Evolutionary conservation across 1,140 invertebrate species (phyloP), one percentile per base, ranked within the genome.

Genomic region (Carposina sasakii): DNA sequence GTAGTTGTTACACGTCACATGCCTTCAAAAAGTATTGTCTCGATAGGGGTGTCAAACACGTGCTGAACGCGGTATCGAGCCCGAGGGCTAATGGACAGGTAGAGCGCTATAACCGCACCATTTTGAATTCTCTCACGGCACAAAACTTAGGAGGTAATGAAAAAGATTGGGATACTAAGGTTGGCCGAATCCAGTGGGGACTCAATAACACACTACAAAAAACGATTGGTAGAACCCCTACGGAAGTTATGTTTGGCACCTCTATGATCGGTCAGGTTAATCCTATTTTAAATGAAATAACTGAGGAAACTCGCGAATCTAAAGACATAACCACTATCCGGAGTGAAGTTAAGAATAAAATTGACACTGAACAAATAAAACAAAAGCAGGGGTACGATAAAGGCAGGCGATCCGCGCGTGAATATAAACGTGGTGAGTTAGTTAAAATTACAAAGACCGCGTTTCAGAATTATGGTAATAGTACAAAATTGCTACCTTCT

Each of bases 401-500:
- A 24, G 39, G 22, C n/a, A 4, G 39, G 17, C n/a, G 16, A 24
- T 22, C 39, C 2, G 39, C 39, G 4, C 39, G 17, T 13, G 13
- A 9, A 2, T 41, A 41, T 41, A 26, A 22, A 4, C 6, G 24
- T 8, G 39, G 39, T n/a, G 39, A 41, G 3, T 16, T 41, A 3
- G 39, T 41, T n/a, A 41, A 41, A 41, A 41, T 41, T n/a, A 41
- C 39, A 3, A 41, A 41, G 39, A 41, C 36, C 5, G n/a, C n/a
- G n/a, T n/a, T n/a, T n/a, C n/a, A n/a, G n/a, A n/a, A n/a, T n/a
- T n/a, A n/a, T n/a, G n/a, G 13, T 8, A 5, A 17, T 19, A 39
- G 36, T 39, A 39, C 16, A 39, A 39, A 39, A 39, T 19, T 39
- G 3, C 6, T 39, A 8, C 36, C 36, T 6, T 19, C 19, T 17